A percentile compares a stretch with the other conserved stretches of the same genome.
Conservation (phyloP, 2,888 invertebrate genomes). For the Sinelater perroti region DNA sequence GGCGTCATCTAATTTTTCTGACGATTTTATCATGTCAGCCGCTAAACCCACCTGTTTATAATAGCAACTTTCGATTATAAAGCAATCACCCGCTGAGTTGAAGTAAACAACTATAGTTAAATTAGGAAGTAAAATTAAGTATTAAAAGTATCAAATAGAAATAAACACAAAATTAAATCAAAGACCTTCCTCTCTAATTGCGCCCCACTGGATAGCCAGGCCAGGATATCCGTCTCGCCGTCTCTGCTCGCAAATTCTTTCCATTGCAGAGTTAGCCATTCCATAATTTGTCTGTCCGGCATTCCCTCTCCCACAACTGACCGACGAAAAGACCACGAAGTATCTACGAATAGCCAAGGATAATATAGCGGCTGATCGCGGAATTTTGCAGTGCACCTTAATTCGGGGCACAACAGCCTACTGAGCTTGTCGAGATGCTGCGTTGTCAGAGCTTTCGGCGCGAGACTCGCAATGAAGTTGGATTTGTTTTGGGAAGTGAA, state of each 20-base stretch:
- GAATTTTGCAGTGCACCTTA: no score
- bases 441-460: slow-evolving; percentile 84
- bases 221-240: slow-evolving; percentile 76
- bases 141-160: no score
- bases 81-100: no score
- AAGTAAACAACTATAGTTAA: no score
- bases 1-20: no score
- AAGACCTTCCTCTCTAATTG: slow-evolving; percentile 77
- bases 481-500: slow-evolving; percentile 80
- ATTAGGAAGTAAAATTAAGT: no score
- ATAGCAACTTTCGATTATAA: no score
- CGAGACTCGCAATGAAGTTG: slow-evolving; percentile 72
- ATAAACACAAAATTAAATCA: no score
- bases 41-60: slow-evolving; percentile 75
- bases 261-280: slow-evolving; percentile 90
- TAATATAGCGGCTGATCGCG: no score
- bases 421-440: slow-evolving; percentile 76
- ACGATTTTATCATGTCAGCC: slow-evolving; percentile 60
- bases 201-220: slow-evolving; percentile 92
- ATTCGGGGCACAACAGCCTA: slow-evolving; percentile 65
- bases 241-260: slow-evolving; percentile 83
- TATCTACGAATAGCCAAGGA: slow-evolving; percentile 69
- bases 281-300: slow-evolving; percentile 93
- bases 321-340: slow-evolving; percentile 92
- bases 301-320: slow-evolving; percentile 91